These are phyloP conservation scores for Drosophila acutilabella DNA, from an alignment of 2,888 invertebrate species.

Conservation along the genomic window DNA sequence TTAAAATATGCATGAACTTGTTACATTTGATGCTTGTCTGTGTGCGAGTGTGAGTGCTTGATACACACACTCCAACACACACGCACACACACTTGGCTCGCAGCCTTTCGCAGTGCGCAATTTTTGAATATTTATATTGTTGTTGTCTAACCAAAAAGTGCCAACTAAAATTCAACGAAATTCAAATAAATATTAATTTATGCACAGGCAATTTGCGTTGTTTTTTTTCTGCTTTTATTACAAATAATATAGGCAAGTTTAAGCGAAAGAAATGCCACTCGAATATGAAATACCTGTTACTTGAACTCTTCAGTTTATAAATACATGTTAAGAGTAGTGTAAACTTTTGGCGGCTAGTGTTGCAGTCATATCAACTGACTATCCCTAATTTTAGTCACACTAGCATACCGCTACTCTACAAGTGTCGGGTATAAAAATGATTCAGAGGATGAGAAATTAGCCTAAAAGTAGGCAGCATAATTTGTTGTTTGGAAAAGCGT, in stretches of 20 bases:
- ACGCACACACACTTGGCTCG: neutral
- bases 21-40: conserved; percentile 17
- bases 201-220: conserved; percentile 61
- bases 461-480: conserved; percentile 51
- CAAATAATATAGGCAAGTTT: neutral
- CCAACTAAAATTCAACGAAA: conserved; percentile 53
- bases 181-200: conserved; percentile 67
- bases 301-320: too few species aligned
- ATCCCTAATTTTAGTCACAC: too few species aligned
- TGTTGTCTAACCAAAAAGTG: conserved; percentile 3
- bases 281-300: neutral
- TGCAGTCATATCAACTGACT: too few species aligned
- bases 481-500: conserved; percentile 21
- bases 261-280: neutral
- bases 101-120: conserved; percentile 25
- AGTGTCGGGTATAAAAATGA: neutral
- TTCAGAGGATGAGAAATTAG: neutral
- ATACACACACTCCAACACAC: neutral
- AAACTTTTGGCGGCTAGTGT: too few species aligned
- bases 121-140: conserved; percentile 26
- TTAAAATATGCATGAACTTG: conserved; percentile 29
- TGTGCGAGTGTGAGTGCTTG: neutral
- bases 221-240: neutral
- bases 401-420: neutral
- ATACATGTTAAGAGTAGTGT: too few species aligned